A percentile compares a stretch with the other conserved stretches of the same genome.
phyloP scores from a whole-genome alignment of 2,797 vertebrate species.

The Zenarchopterus dispar region DNA sequence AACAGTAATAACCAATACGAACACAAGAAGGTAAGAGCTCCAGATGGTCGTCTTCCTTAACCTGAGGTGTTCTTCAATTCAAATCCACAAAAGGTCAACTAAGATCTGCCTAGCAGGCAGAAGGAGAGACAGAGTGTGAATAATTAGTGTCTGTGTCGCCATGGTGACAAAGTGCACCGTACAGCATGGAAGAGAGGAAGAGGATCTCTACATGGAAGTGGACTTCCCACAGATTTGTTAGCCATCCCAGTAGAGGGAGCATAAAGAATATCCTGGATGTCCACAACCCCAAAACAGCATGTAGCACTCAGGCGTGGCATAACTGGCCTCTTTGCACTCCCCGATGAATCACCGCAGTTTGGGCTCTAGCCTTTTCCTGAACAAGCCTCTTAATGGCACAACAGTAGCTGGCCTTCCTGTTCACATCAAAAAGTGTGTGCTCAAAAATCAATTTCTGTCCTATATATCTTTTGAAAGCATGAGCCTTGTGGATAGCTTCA shows the following conservation, averaged over 20 bases:
- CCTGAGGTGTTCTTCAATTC: conserved; percentile 72
- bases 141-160: conserved; percentile 83
- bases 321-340: conserved; percentile 38
- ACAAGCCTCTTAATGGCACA: conserved; percentile 40
- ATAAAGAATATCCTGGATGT: conserved; percentile 57
- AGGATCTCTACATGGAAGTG: conserved; percentile 53
- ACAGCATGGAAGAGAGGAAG: conserved; percentile 61
- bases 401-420: conserved; percentile 21
- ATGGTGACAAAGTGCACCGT: conserved; percentile 80
- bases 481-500: background rate
- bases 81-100: conserved; percentile 83
- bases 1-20: conserved; percentile 29
- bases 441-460: conserved; percentile 2
- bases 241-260: conserved; percentile 54
- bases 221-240: conserved; percentile 75
- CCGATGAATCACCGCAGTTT: conserved; percentile 32
- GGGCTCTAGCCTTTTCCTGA: conserved; percentile 20
- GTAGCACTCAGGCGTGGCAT: conserved; percentile 54
- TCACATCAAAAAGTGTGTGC: conserved; percentile 27
- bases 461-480: background rate
- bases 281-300: conserved; percentile 58
- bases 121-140: conserved; percentile 70
- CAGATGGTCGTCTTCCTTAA: conserved; percentile 64
- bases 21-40: conserved; percentile 54
- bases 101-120: conserved; percentile 75